Evolutionary conservation across 2,113 vertebrate species (phyloP).

Genomic region (Alexandromys fortis): DNA sequence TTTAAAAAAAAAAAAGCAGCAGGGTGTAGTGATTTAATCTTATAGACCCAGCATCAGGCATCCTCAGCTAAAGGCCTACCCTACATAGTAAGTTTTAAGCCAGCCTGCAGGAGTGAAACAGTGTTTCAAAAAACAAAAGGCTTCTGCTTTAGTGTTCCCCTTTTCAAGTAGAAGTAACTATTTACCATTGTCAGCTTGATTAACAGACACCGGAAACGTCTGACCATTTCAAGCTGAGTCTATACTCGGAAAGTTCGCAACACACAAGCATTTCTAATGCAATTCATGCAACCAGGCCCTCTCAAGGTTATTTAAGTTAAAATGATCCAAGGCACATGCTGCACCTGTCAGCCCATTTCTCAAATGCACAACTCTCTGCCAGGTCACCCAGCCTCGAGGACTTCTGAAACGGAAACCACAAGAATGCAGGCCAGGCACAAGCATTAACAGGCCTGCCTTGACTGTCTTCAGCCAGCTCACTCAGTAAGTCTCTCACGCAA

Average conservation of each 20-base stretch:
- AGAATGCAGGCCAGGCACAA: not conserved
- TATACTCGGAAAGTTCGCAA: constrained; percentile 18
- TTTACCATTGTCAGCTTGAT: not conserved
- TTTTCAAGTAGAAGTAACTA: constrained; percentile 39
- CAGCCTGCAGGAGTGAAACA: not conserved
- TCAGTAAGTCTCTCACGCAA: not conserved
- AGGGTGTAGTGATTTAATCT: not conserved
- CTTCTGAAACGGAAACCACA: not conserved
- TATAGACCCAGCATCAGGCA: not conserved
- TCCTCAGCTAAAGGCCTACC: not conserved
- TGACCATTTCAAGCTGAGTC: constrained; percentile 9
- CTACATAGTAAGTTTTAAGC: not conserved
- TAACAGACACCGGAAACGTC: not conserved
- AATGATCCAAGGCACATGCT: constrained; percentile 58
- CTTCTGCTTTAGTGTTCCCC: not conserved
- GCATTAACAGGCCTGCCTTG: not conserved
- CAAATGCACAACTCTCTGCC: constrained; percentile 34
- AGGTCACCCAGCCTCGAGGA: not conserved
- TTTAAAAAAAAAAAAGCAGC: not conserved
- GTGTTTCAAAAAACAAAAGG: not conserved
- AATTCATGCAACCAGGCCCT: constrained; percentile 25
- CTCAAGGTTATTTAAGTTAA: constrained; percentile 67
- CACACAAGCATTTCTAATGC: not conserved
- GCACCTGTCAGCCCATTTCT: constrained; percentile 69
- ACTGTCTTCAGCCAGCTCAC: constrained; percentile 2